Evolutionary conservation across 2,888 invertebrate species (phyloP).

Genomic region (Eristalis tenax): DNA sequence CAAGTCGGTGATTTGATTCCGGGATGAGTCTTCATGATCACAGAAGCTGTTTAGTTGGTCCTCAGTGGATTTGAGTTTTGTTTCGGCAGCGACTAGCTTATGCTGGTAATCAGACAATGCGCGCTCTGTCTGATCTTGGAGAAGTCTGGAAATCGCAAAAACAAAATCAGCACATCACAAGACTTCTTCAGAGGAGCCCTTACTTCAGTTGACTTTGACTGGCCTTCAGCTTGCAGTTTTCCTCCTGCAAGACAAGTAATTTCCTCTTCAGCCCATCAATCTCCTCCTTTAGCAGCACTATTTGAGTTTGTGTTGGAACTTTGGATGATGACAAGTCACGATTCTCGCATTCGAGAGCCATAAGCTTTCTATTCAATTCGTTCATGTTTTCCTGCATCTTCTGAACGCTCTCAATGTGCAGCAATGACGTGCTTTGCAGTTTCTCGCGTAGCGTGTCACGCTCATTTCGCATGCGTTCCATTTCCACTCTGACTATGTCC

Average conservation of each 20-base stretch:
- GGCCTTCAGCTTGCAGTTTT: constrained; percentile 83
- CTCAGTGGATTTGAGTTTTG: constrained; percentile 84
- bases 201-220: constrained; percentile 85
- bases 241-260: constrained; percentile 82
- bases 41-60: constrained; percentile 84
- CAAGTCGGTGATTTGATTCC: constrained; percentile 84
- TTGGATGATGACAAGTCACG: constrained; percentile 83
- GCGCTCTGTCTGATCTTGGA: constrained; percentile 90
- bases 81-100: constrained; percentile 85
- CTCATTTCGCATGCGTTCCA: constrained; percentile 84
- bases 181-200: constrained; percentile 79
- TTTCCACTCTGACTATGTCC: constrained; percentile 83
- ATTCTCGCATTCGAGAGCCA: constrained; percentile 83
- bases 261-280: constrained; percentile 83
- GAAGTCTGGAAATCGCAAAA: constrained; percentile 82
- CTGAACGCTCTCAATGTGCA: constrained; percentile 82
- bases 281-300: constrained; percentile 83
- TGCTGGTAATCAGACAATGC: constrained; percentile 87
- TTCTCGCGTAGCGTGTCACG: constrained; percentile 83
- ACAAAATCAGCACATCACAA: constrained; percentile 15
- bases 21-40: constrained; percentile 83
- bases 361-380: constrained; percentile 82
- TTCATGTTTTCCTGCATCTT: constrained; percentile 82
- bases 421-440: constrained; percentile 82
- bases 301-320: constrained; percentile 82